These are phyloP conservation scores for Rhinichthys osculus DNA, from an alignment of 2,797 vertebrate species.

Conservation along the genomic window DNA sequence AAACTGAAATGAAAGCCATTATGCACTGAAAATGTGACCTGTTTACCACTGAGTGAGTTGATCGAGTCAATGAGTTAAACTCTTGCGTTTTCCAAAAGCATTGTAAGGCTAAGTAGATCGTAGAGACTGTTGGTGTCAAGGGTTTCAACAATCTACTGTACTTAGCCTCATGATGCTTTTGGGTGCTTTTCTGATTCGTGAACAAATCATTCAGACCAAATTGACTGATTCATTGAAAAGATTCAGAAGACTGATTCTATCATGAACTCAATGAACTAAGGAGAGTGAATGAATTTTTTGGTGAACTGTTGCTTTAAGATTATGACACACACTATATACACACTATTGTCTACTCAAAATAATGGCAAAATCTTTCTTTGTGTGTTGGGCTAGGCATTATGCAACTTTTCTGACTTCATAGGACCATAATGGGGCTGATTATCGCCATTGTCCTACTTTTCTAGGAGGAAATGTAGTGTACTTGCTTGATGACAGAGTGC, in stretches of 20 bases:
- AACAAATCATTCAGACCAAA: not conserved
- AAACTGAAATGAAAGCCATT: not conserved
- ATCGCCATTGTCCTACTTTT: slow-evolving; percentile 33
- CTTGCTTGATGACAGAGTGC: slow-evolving; percentile 12
- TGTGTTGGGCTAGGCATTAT: slow-evolving; percentile 3
- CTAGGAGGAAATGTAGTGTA: slow-evolving; percentile 7
- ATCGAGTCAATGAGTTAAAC: not conserved
- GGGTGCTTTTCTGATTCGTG: not conserved
- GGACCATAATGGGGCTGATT: slow-evolving; percentile 1
- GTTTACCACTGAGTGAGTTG: not conserved
- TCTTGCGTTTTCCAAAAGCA: not conserved
- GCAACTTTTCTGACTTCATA: slow-evolving; percentile 1
- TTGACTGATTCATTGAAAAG: not conserved
- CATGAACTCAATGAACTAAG: not conserved
- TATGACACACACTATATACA: slow-evolving; percentile 4
- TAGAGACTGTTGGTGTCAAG: not conserved
- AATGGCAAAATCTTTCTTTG: not conserved
- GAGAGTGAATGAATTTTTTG: not conserved
- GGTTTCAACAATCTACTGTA: not conserved
- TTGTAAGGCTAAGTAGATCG: not conserved
- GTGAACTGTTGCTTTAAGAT: not conserved
- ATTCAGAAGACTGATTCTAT: not conserved
- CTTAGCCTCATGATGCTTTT: not conserved
- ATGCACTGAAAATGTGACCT: not conserved
- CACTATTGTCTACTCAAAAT: not conserved